Evolutionary conservation across 2,113 vertebrate genomes (phyloP).

Genomic region (mouse (Mus musculus)): GRCm39 chr9:49058001-49058500

Average conservation of each 20-base stretch:
- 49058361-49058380: neutral
- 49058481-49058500: conserved; percentile 70
- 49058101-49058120: neutral
- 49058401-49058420: conserved; percentile 36
- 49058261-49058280: neutral
- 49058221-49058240: neutral
- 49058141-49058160: too few species aligned
- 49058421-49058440: neutral
- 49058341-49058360: neutral
- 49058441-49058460: conserved; percentile 65
- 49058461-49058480: conserved; percentile 64
- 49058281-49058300: neutral
- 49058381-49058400: conserved; percentile 42
- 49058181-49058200: neutral
- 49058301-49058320: neutral
- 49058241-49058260: neutral
- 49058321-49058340: neutral
- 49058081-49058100: neutral
- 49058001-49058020: neutral
- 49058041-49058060: neutral
- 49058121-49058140: neutral
- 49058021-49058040: too few species aligned
- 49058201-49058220: neutral
- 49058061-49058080: fast-evolving
- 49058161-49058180: neutral